These are phyloP conservation scores for Baccha elongata DNA, from an alignment of 2,888 invertebrate genomes.

Conservation along the genomic window DNA sequence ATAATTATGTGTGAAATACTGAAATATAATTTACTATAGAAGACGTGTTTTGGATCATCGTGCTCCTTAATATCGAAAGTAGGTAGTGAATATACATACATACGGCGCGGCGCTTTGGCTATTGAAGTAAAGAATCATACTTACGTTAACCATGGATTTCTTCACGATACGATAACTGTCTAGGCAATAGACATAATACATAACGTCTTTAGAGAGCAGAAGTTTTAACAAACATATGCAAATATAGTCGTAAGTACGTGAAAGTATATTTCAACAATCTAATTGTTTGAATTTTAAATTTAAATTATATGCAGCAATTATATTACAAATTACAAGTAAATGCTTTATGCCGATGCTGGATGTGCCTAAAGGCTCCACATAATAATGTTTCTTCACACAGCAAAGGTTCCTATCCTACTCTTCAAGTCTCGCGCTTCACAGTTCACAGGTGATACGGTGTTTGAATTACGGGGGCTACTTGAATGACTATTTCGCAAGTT, in stretches of 20 bases:
- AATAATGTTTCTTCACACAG: too few relatives aligned
- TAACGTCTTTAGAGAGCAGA: conserved; percentile 41
- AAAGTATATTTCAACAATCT: conserved; percentile 40
- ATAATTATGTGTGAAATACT: not conserved
- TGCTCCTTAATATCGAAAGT: not conserved
- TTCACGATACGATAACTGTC: conserved; percentile 4
- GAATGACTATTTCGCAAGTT: conserved; percentile 31
- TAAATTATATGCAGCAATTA: too few relatives aligned
- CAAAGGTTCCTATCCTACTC: too few relatives aligned
- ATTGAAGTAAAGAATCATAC: conserved; percentile 42
- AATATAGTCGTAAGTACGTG: too few relatives aligned
- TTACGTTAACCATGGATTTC: conserved; percentile 4
- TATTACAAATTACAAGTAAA: conserved; percentile 2
- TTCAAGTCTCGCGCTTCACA: not conserved
- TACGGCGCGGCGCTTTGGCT: conserved; percentile 1
- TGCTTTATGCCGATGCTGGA: not conserved
- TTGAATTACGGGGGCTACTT: conserved; percentile 2
- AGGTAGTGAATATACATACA: not conserved
- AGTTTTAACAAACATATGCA: conserved; percentile 12
- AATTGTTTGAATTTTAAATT: conserved; percentile 7
- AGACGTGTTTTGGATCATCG: not conserved
- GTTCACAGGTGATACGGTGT: not conserved
- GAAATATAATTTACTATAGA: not conserved
- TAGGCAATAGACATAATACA: not conserved
- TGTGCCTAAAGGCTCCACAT: too few relatives aligned